Evolutionary conservation across 1,140 invertebrate genomes (phyloP), one percentile per base, ranked within the genome.

Genomic region (Acromyrmex charruanus): DNA sequence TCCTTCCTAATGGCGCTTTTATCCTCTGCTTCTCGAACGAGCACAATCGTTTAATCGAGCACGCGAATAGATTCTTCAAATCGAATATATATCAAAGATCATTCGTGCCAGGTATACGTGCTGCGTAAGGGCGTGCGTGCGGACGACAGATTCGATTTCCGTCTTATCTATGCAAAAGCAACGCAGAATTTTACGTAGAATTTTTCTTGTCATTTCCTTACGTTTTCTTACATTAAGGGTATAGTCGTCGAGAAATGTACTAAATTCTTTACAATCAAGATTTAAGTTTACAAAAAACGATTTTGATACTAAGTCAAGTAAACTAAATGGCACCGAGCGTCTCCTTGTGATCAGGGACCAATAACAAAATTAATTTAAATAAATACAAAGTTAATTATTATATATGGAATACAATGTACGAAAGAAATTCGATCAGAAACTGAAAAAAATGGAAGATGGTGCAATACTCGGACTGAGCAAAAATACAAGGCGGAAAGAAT

Each of bases 61-160:
- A 71, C 75, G n/a, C 66, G 51, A 81, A 39, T 61, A 88, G 75
- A 88, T 88, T 88, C 86, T 74, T 71, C 58, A 79, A 59, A 87
- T 87, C 75, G 87, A 53, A 21, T 68, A 74, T 66, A 87, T 55
- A 55, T 16, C 53, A 49, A 58, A 61, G 59, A 81, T 77, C 63
- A 66, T 85, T 21, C 49, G 86, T 72, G 53, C 80, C 21, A 49
- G 55, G 35, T 63, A 28, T 72, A 49, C 18, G 72, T 49, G 65
- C 53, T 18, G 51, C 51, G 53, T 55, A 51, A 58, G n/a, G n/a
- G 35, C 85, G 61, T 25, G 87, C 87, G 74, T 88, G 87, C 66
- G 16, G 44, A 87, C 85, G 87, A 88, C 85, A 88, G 85, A 87
- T 88, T 88, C 85, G 85, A 88, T 88, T 87, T 88, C 86, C 87